A percentile compares a stretch with the other conserved stretches of the same genome.
phyloP scores from a whole-genome alignment of 2,888 invertebrate species.

The Lysandra bellargus region DNA sequence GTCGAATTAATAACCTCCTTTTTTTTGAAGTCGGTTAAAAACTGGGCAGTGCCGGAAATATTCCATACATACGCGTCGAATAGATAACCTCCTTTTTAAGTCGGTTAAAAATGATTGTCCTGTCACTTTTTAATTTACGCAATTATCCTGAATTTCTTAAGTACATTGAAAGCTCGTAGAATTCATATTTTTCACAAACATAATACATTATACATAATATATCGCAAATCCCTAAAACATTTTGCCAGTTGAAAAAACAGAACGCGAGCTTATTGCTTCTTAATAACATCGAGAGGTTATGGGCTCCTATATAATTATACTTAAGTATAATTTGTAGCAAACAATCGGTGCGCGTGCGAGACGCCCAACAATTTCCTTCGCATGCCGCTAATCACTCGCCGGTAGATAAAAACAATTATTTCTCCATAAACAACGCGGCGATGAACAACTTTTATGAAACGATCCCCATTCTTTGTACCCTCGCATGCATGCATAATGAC shows the following conservation, averaged over 20 bases:
- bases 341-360: neutral
- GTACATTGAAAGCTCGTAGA: too few relatives aligned
- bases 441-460: conserved; percentile 45
- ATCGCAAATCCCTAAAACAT: too few relatives aligned
- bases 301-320: neutral
- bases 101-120: too few relatives aligned
- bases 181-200: too few relatives aligned
- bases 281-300: neutral
- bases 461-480: conserved; percentile 52
- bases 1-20: too few relatives aligned
- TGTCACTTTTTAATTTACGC: too few relatives aligned
- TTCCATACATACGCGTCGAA: too few relatives aligned
- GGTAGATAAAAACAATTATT: conserved; percentile 30
- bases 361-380: conserved; percentile 8
- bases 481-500: conserved; percentile 51
- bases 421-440: conserved; percentile 37
- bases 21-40: too few relatives aligned
- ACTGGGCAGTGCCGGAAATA: too few relatives aligned
- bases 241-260: neutral
- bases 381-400: conserved; percentile 22
- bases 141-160: too few relatives aligned
- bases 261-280: neutral
- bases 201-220: too few relatives aligned
- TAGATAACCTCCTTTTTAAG: too few relatives aligned
- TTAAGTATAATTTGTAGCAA: conserved; percentile 1